phyloP scores from a whole-genome alignment of 2,113 vertebrate genomes.

The Syngnathus scovelli region DNA sequence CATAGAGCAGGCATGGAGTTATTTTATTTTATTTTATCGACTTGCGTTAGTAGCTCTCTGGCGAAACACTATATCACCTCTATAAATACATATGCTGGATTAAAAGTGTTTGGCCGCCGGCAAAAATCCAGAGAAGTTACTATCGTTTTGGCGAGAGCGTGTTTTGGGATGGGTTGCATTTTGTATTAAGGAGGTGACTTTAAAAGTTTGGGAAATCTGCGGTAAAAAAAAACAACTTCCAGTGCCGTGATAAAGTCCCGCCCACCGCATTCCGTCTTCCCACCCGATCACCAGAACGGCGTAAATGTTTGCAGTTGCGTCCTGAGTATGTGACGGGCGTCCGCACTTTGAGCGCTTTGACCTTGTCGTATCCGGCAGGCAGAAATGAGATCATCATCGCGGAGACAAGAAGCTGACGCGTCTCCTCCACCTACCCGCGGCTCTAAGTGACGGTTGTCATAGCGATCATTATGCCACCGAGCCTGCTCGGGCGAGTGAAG shows the following conservation, averaged over 20 bases:
- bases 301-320: conserved; percentile 62
- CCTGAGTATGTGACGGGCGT: conserved; percentile 62
- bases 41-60: conserved; percentile 59
- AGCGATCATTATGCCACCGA: conserved; percentile 72
- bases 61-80: conserved; percentile 68
- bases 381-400: conserved; percentile 72
- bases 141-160: conserved; percentile 50
- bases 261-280: conserved; percentile 25
- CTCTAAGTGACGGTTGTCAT: conserved; percentile 77
- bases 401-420: conserved; percentile 66
- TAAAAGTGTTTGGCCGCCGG: conserved; percentile 58
- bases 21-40: conserved; percentile 22
- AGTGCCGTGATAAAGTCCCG: too few species aligned
- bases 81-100: conserved; percentile 21
- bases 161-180: not conserved
- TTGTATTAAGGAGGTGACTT: not conserved
- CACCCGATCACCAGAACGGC: conserved; percentile 40
- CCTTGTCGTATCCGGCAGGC: conserved; percentile 69
- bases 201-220: not conserved
- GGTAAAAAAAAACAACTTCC: not conserved
- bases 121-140: conserved; percentile 65
- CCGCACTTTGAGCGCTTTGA: conserved; percentile 66
- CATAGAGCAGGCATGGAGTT: conserved; percentile 26
- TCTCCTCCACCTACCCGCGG: conserved; percentile 69
- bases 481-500: conserved; percentile 65